Evolutionary conservation across 2,797 vertebrate species (phyloP).

Genomic region (Morelia viridis): DNA sequence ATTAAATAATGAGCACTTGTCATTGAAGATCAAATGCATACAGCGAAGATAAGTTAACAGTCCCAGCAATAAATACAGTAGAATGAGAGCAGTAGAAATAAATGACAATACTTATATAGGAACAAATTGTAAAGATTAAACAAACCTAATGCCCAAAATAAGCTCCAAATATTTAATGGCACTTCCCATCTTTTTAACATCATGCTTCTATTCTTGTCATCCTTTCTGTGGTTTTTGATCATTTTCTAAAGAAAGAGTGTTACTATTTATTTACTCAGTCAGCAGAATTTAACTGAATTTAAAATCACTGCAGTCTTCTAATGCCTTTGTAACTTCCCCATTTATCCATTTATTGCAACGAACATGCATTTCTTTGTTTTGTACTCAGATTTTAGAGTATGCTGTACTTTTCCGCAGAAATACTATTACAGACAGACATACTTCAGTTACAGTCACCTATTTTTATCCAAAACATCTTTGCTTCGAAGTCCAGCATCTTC

Average conservation of each 20-base stretch:
- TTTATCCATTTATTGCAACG: background rate
- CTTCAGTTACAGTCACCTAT: background rate
- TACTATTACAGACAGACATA: background rate
- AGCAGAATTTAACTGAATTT: background rate
- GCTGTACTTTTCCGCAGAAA: background rate
- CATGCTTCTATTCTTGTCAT: background rate
- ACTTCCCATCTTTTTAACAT: background rate
- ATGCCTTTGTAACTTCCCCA: background rate
- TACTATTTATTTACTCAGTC: background rate
- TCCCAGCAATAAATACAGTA: background rate
- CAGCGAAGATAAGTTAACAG: conserved; percentile 7
- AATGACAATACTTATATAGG: background rate
- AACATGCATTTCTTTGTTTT: background rate
- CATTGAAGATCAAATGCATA: background rate
- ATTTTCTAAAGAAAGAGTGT: background rate
- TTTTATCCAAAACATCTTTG: background rate
- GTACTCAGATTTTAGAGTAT: background rate
- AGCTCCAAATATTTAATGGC: conserved; percentile 3
- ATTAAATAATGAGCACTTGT: background rate
- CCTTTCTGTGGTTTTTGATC: background rate
- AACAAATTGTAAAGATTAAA: conserved; percentile 16
- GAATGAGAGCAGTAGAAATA: background rate
- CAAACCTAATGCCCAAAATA: background rate
- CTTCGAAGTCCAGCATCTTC: background rate
- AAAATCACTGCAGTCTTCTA: background rate